phyloP scores from a whole-genome alignment of 2,888 invertebrate species.

The Drosophila anomalata region DNA sequence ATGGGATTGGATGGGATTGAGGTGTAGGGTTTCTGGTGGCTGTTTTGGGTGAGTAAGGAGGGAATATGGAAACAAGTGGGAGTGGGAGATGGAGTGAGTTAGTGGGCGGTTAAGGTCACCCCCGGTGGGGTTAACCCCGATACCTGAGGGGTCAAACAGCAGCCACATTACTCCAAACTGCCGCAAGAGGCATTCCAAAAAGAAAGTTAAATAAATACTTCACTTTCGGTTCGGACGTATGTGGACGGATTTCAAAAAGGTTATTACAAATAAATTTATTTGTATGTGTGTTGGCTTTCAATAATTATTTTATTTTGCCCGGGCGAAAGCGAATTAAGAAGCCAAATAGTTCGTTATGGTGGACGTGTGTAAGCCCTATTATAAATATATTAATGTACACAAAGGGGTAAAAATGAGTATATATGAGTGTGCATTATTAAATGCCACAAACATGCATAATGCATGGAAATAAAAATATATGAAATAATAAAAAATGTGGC shows the following conservation, averaged over 20 bases:
- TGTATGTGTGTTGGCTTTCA: constrained; percentile 21
- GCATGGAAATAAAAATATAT: constrained; percentile 25
- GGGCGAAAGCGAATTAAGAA: constrained; percentile 40
- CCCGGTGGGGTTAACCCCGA: constrained; percentile 1
- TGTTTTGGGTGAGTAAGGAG: constrained; percentile 1
- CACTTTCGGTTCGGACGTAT: neutral
- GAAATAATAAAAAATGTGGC: constrained; percentile 5
- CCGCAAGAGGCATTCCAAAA: constrained; percentile 43
- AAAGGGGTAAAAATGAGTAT: constrained; percentile 15
- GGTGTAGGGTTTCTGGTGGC: too few species aligned
- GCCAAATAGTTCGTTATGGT: constrained; percentile 43
- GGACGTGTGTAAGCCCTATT: constrained; percentile 38
- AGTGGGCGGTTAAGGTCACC: constrained; percentile 24
- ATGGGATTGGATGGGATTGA: constrained; percentile 20
- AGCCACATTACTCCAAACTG: constrained; percentile 43
- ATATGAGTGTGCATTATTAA: constrained; percentile 53
- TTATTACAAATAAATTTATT: constrained; percentile 37
- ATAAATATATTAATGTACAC: constrained; percentile 29
- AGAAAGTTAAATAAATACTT: constrained; percentile 62
- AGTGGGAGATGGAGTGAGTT: constrained; percentile 3
- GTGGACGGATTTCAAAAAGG: neutral
- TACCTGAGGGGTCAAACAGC: constrained; percentile 24
- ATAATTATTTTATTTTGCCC: constrained; percentile 28
- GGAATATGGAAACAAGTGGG: constrained; percentile 1
- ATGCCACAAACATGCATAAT: constrained; percentile 32